Evolutionary conservation across 2,113 vertebrate species (phyloP).

Genomic region (Halcyon senegalensis): DNA sequence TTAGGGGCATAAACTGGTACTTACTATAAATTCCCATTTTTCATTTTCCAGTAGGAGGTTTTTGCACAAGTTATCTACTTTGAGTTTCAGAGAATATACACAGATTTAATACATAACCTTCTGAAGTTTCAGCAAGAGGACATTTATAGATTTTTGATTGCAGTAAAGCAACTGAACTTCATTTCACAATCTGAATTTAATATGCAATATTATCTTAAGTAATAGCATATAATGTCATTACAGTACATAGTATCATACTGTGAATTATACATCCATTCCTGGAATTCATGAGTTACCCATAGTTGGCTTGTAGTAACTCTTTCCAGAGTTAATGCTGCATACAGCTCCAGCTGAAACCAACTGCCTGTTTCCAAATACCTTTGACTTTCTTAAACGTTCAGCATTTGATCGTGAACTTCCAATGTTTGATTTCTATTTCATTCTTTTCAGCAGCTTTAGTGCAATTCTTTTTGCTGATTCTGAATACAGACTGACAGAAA

Average conservation of each 20-base stretch:
- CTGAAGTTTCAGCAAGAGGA: conserved; percentile 32
- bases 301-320: neutral
- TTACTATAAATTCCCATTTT: conserved; percentile 31
- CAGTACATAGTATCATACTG: neutral
- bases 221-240: conserved; percentile 45
- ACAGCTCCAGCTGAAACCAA: conserved; percentile 4
- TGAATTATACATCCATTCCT: conserved; percentile 40
- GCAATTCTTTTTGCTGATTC: neutral
- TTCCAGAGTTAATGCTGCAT: neutral
- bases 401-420: neutral
- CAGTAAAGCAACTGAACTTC: conserved; percentile 47
- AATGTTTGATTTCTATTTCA: neutral
- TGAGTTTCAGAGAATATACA: neutral
- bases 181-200: conserved; percentile 53
- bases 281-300: neutral
- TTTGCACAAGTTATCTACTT: conserved; percentile 2
- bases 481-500: neutral
- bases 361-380: conserved; percentile 6
- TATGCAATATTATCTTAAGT: conserved; percentile 43
- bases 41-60: conserved; percentile 23
- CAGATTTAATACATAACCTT: conserved; percentile 11
- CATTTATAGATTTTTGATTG: conserved; percentile 52
- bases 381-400: neutral
- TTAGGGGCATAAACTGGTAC: neutral
- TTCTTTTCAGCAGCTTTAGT: neutral